These are phyloP conservation scores for Deroptyus accipitrinus DNA, from an alignment of 2,113 vertebrate species.

Conservation along the genomic window DNA sequence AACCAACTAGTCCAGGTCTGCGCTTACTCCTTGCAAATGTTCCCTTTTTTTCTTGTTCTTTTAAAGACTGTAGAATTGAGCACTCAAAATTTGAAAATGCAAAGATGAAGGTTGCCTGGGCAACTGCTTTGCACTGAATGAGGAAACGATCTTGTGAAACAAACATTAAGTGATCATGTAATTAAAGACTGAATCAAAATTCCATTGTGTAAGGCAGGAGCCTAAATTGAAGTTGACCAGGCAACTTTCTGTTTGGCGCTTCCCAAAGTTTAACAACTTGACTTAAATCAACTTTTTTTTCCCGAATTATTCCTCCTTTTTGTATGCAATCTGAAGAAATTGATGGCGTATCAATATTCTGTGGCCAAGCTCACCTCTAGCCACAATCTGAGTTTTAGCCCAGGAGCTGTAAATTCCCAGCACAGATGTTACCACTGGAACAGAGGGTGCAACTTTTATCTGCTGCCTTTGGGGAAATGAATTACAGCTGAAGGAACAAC, in stretches of 20 bases:
- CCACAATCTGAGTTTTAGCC: neutral
- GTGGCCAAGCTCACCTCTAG: neutral
- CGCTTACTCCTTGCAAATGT: neutral
- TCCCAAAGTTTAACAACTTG: conserved; percentile 9
- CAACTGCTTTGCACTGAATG: conserved; percentile 65
- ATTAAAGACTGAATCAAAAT: conserved; percentile 66
- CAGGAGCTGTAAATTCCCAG: neutral
- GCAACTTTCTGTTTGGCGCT: neutral
- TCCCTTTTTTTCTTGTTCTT: neutral
- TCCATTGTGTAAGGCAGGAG: conserved; percentile 30
- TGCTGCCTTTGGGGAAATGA: neutral
- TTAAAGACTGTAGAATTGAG: conserved; percentile 21
- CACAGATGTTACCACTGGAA: neutral
- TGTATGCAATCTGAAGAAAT: neutral
- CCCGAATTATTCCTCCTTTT: neutral
- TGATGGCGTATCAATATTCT: neutral
- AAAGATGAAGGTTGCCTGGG: conserved; percentile 70
- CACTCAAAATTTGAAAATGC: conserved; percentile 67
- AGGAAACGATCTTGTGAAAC: conserved; percentile 64
- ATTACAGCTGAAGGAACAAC: neutral
- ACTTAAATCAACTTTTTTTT: neutral
- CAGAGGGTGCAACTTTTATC: neutral
- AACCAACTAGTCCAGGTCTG: neutral
- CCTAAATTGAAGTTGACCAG: conserved; percentile 40
- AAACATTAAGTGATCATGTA: conserved; percentile 68